Evolutionary conservation across 2,888 invertebrate species (phyloP), one percentile per base, ranked within the genome.

Genomic region (Campoplex nolae): DNA sequence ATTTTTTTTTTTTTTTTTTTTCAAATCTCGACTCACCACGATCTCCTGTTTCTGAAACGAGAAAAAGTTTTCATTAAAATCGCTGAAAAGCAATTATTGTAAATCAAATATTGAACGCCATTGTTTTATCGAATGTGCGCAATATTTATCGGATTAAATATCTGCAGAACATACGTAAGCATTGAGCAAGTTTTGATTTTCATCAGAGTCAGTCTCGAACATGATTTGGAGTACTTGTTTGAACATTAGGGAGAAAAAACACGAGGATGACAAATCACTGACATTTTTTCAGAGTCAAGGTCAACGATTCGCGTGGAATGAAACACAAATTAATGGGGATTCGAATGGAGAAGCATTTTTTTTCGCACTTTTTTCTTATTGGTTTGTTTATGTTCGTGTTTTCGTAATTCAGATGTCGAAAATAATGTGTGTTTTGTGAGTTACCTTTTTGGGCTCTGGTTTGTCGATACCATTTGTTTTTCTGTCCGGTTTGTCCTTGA

Each of bases 381-480:
- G 42, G 51, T 42, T 11, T 56, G 38, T 65, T 28, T 16, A 16
- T 13, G 32, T 28, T 18, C 35, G 51, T 68, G 67, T 77, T 54
- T 13, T 51, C n/a, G 54, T 54, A 6, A 56, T 68, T 18, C 42
- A 56, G 38, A 68, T 56, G 51, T 18, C 67, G 51, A 51, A 51
- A 77, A 67, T 35, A 35, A n/a, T 38, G 62, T 80, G 71, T 80
- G 62, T 70, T 23, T 38, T 51, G 76, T 75, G 79, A 83, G 89
- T 91, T 94, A 94, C 94, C 94, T 94, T 93, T 85, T 91, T 88
- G 28, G 89, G 38, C 78, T 87, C 90, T 89, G 93, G 92, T 92
- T 93, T 93, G 91, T 92, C 92, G 91, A 93, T 92, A 93, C 94
- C 94, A 79, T 94, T 94, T 85, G 91, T 90, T 92, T 94, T 92